Percentiles rank a stretch among this genome's conserved stretches.
phyloP scores from a whole-genome alignment of 2,113 vertebrate species.

The Sinocyclocheilus rhinocerous region DNA sequence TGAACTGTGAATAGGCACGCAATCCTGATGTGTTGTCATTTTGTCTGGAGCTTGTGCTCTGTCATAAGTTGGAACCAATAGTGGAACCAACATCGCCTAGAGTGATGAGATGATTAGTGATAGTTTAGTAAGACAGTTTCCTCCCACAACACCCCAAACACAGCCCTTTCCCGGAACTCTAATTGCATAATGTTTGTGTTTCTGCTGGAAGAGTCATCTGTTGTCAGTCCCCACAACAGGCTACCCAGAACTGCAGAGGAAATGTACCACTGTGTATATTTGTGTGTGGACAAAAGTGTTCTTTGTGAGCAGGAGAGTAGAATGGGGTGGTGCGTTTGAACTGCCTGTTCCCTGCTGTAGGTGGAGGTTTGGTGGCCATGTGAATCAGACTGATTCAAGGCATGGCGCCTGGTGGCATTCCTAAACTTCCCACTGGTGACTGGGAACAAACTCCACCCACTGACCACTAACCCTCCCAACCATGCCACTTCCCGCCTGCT shows the following conservation, averaged over 20 bases:
- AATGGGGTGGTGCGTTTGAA: slow-evolving; percentile 39
- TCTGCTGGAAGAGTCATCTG: slow-evolving; percentile 36
- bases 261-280: slow-evolving; percentile 19
- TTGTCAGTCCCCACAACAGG: slow-evolving; percentile 32
- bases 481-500: not conserved
- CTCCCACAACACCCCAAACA: slow-evolving; percentile 5
- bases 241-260: slow-evolving; percentile 36
- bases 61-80: not conserved
- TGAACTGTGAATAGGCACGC: not conserved
- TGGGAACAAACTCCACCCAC: slow-evolving; percentile 36
- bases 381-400: slow-evolving; percentile 50
- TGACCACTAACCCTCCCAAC: not conserved
- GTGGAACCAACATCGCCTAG: not conserved
- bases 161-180: slow-evolving; percentile 21
- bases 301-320: slow-evolving; percentile 49
- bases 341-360: slow-evolving; percentile 40
- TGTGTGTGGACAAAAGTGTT: slow-evolving; percentile 43
- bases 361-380: slow-evolving; percentile 52
- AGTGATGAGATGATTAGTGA: slow-evolving; percentile 4
- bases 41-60: not conserved
- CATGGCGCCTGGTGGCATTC: slow-evolving; percentile 51
- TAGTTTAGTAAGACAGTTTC: slow-evolving; percentile 5
- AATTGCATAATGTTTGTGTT: slow-evolving; percentile 47
- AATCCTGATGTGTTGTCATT: not conserved
- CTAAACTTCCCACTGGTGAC: slow-evolving; percentile 46